Conservation (phyloP, 2,113 vertebrate species). For the Thamnophis sirtalis region DNA sequence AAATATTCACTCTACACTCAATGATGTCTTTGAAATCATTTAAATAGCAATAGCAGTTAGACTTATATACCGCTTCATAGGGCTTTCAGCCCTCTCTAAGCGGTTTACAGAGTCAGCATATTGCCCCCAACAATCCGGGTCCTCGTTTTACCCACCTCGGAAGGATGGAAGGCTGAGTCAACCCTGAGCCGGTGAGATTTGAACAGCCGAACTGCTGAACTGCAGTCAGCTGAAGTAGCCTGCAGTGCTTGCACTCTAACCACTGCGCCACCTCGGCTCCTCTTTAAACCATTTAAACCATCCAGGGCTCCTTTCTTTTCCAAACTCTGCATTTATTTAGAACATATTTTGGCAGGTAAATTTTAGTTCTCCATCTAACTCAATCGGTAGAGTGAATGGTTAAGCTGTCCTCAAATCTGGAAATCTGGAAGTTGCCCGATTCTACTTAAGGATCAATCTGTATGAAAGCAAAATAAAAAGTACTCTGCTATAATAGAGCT, state of each 20-base stretch:
- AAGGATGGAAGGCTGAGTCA: no score
- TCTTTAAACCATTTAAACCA: background rate
- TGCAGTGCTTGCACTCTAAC: no score
- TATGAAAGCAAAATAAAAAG: background rate
- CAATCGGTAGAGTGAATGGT: background rate
- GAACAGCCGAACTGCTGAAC: no score
- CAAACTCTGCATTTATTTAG: background rate
- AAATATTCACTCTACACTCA: background rate
- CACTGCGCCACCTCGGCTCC: no score
- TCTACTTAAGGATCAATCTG: background rate
- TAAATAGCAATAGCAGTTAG: no score
- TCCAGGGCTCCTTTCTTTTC: background rate
- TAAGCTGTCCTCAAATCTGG: background rate
- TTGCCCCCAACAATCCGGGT: no score
- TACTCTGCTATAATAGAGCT: background rate
- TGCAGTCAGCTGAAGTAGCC: no score
- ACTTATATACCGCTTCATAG: no score
- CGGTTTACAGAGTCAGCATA: no score
- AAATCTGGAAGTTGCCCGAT: background rate
- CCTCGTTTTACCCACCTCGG: no score
- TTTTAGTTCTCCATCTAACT: background rate
- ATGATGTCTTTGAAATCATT: background rate
- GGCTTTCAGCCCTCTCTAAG: no score
- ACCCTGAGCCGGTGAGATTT: no score
- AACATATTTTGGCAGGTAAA: background rate